phyloP scores from a whole-genome alignment of 2,888 invertebrate species.

The Gymnoscelis rufifasciata region DNA sequence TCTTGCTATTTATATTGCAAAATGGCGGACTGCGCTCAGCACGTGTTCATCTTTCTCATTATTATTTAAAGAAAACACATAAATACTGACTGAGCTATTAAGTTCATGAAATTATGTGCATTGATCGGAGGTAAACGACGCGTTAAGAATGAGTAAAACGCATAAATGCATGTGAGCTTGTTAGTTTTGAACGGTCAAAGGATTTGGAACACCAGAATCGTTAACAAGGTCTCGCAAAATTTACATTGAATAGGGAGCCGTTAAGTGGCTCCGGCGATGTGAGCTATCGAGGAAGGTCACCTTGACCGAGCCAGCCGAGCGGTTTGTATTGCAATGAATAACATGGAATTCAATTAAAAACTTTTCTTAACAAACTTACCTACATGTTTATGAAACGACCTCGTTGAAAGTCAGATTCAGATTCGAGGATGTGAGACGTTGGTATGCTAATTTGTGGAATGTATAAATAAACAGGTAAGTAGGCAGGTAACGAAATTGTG shows the following conservation, averaged over 20 bases:
- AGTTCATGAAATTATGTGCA: conserved; percentile 3
- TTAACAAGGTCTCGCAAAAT: conserved; percentile 58
- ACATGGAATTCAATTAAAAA: conserved; percentile 35
- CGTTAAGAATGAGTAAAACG: too few species aligned
- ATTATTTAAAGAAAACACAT: conserved; percentile 47
- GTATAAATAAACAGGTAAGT: conserved; percentile 7
- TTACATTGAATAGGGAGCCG: conserved; percentile 71
- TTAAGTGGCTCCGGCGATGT: conserved; percentile 53
- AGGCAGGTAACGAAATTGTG: background rate
- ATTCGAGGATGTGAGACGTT: conserved; percentile 18
- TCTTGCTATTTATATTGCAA: conserved; percentile 76
- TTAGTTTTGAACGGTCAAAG: conserved; percentile 22
- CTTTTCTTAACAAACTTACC: conserved; percentile 25
- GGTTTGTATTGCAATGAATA: conserved; percentile 41
- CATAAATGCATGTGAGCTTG: too few species aligned
- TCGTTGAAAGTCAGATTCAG: conserved; percentile 24
- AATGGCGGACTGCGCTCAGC: conserved; percentile 66
- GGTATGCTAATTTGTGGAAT: conserved; percentile 2
- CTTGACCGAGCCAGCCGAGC: conserved; percentile 59
- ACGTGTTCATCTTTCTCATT: conserved; percentile 67
- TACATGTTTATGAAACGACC: conserved; percentile 28
- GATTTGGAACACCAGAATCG: conserved; percentile 39
- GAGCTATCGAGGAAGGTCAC: conserved; percentile 66
- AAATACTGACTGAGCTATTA: conserved; percentile 32
- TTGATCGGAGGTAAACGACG: background rate